Evolutionary conservation across 1,140 invertebrate genomes (phyloP), one percentile per base, ranked within the genome.

Genomic region (Riptortus pedestris): DNA sequence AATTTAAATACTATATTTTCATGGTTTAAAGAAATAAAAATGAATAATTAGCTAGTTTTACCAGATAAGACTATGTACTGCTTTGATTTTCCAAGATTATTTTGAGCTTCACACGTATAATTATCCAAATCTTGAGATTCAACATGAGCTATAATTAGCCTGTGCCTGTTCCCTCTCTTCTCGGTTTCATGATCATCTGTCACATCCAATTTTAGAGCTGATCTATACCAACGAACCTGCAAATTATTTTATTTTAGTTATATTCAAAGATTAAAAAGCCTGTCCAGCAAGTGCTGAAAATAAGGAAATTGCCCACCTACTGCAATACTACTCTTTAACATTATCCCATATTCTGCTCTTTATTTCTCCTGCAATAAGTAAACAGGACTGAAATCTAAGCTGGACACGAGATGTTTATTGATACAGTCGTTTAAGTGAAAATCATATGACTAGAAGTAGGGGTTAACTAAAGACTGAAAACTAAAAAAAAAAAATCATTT

Each of bases 61-160:
- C 83, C 83, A 70, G 82, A 83, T 68, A 85, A 73, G 73, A 82
- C 78, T 63, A 85, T 74, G 71, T 76, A 79, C 73, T 82, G 79
- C 65, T 78, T 74, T 65, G 76, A 77, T 73, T 81, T 80, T 63
- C 83, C 83, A 38, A 84, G 74, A 71, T 79, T 78, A 74, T 85
- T 85, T 70, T 83, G 79, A 5, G 83, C 83, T 62, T 79, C 79
- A 74, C 83, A 85, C 68, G 79, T 82, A 72, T 85, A 85, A 73
- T 84, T 84, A 68, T 82, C 83, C 72, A 85, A 84, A 74, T 85
- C 83, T 64, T 79, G 76, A 48, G 75, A 74, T 68, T 82, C 79
- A 64, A 85, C 81, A 75, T 83, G 82, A 33, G 79, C 76, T 68
- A 85, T 81, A 70, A 83, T 81, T 62, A 85, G 76, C 14, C 79